These are phyloP conservation scores for Leucophenga maculata DNA, from an alignment of 2,888 invertebrate species.

Conservation along the genomic window DNA sequence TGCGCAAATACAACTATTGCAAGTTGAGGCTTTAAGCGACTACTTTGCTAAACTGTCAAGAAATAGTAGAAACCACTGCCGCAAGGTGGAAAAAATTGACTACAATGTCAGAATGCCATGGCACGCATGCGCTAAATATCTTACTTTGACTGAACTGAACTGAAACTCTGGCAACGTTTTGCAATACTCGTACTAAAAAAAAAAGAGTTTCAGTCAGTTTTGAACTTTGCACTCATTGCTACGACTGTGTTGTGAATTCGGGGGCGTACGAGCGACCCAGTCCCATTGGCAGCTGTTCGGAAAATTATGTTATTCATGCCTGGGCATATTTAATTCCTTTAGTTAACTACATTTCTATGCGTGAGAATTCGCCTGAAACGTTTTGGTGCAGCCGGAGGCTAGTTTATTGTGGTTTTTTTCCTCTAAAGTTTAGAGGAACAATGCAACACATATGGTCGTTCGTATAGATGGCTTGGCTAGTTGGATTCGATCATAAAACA, in stretches of 20 bases:
- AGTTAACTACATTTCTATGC: constrained; percentile 19
- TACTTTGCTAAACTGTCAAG: background rate
- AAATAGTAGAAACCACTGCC: background rate
- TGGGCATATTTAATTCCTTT: constrained; percentile 4
- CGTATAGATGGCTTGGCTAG: too few species aligned
- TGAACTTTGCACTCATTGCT: constrained; percentile 12
- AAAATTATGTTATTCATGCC: constrained; percentile 21
- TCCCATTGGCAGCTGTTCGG: constrained; percentile 12
- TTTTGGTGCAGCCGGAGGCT: constrained; percentile 9
- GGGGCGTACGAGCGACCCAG: background rate
- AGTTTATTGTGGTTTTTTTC: constrained; percentile 21
- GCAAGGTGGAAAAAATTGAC: constrained; percentile 11
- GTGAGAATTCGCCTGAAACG: constrained; percentile 23
- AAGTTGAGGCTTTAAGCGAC: background rate
- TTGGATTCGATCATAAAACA: background rate
- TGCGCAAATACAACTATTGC: background rate
- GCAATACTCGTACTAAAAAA: background rate
- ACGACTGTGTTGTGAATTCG: background rate
- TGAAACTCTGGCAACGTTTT: background rate
- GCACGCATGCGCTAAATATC: constrained; percentile 27
- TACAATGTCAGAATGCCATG: constrained; percentile 16
- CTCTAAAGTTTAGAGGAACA: too few species aligned
- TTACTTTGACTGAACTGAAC: constrained; percentile 2
- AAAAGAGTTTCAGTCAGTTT: constrained; percentile 5
- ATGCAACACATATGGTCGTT: too few species aligned